A percentile compares a stretch with the other conserved stretches of the same genome.
phyloP scores from a whole-genome alignment of 2,797 vertebrate species.

The Arvicola amphibius region DNA sequence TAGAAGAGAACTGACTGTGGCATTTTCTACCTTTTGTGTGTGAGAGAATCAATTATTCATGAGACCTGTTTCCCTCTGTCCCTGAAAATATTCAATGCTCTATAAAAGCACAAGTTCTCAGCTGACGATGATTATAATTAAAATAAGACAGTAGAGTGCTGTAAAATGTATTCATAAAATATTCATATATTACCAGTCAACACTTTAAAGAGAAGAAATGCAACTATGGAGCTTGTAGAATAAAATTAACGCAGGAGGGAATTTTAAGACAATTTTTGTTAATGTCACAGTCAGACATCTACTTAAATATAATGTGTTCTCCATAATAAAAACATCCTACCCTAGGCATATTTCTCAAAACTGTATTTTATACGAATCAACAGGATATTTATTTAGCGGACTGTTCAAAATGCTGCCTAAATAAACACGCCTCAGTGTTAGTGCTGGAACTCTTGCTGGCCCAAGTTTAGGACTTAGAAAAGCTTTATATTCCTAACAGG shows the following conservation, averaged over 20 bases:
- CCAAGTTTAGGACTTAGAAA: conserved; percentile 55
- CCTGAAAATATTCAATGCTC: background rate
- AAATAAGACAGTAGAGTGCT: conserved; percentile 10
- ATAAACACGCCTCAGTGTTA: conserved; percentile 63
- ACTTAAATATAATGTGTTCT: conserved; percentile 44
- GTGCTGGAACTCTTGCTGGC: conserved; percentile 37
- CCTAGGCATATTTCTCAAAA: background rate
- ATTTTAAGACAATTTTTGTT: conserved; percentile 9
- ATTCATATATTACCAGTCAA: conserved; percentile 19
- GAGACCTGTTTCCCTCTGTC: background rate
- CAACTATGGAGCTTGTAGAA: background rate
- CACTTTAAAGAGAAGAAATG: conserved; percentile 19
- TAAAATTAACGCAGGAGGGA: conserved; percentile 3
- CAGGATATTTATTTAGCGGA: conserved; percentile 41
- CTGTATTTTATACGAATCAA: conserved; percentile 25
- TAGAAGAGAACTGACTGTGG: background rate
- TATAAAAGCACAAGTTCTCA: background rate
- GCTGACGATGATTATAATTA: conserved; percentile 43
- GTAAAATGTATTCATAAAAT: conserved; percentile 57
- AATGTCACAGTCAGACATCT: conserved; percentile 10
- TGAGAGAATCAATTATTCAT: background rate
- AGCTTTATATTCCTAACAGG: conserved; percentile 70
- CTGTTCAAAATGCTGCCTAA: conserved; percentile 57
- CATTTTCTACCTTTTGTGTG: background rate
- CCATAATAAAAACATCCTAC: conserved; percentile 1